A percentile compares a stretch with the other conserved stretches of the same genome.
Evolutionary conservation across 2,797 vertebrate species (phyloP).

Genomic region (Lemur catta): DNA sequence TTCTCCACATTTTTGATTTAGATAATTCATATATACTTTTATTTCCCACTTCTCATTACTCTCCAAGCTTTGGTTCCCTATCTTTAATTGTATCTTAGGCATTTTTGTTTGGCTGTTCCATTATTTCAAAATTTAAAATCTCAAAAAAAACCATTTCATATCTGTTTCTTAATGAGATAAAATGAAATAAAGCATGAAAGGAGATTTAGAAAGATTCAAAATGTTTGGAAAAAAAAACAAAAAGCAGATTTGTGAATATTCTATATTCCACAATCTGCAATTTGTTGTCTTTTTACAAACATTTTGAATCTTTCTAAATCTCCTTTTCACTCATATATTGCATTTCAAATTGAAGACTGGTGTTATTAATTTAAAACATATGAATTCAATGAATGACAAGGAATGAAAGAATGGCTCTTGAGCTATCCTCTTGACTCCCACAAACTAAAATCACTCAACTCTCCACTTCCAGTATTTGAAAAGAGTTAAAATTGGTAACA

Average conservation of each 20-base stretch:
- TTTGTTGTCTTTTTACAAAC: too few relatives aligned
- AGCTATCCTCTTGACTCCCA: background rate
- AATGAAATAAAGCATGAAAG: background rate
- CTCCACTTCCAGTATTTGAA: background rate
- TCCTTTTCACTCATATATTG: background rate
- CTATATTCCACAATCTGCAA: too few relatives aligned
- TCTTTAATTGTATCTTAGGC: background rate
- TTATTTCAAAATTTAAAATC: background rate
- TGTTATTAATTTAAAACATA: background rate
- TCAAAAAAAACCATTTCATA: background rate
- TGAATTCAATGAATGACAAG: background rate
- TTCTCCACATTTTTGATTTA: background rate
- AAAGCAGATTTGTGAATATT: background rate
- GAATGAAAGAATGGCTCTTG: background rate
- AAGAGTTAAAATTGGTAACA: slow-evolving; percentile 26
- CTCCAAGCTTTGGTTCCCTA: background rate
- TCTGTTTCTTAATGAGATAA: slow-evolving; percentile 29
- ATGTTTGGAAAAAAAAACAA: background rate
- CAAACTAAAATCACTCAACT: background rate
- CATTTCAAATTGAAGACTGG: background rate
- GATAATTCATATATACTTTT: background rate
- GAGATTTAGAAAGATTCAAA: slow-evolving; percentile 8
- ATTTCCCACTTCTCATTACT: background rate
- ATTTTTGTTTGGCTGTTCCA: background rate
- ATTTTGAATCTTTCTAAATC: too few relatives aligned